Evolutionary conservation across 2,888 invertebrate species (phyloP).

Genomic region (Drosophila falleni): DNA sequence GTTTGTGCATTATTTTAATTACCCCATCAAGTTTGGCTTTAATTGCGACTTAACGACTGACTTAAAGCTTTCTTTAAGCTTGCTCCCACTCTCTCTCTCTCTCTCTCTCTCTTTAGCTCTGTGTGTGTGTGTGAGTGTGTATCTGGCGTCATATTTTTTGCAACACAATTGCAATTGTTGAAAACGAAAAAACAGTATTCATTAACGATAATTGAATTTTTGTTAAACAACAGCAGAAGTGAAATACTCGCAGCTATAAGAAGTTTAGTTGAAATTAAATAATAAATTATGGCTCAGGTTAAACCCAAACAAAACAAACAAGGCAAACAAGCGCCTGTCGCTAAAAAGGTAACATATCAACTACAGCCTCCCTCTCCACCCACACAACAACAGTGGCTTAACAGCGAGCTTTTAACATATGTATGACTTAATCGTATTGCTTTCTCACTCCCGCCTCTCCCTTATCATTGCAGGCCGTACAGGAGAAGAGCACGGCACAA

Average conservation of each 20-base stretch:
- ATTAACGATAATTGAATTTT: slow-evolving; percentile 21
- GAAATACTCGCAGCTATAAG: slow-evolving; percentile 45
- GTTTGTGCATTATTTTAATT: slow-evolving; percentile 37
- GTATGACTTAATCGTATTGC: slow-evolving; percentile 14
- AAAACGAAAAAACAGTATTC: background rate
- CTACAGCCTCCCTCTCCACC: background rate
- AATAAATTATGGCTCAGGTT: slow-evolving; percentile 84
- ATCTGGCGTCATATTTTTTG: slow-evolving; percentile 25
- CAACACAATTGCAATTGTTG: slow-evolving; percentile 45
- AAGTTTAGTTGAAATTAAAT: slow-evolving; percentile 69
- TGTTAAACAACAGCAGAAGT: slow-evolving; percentile 36
- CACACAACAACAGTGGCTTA: background rate
- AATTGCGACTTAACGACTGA: slow-evolving; percentile 35
- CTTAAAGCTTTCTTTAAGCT: slow-evolving; percentile 35
- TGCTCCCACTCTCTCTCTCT: slow-evolving; percentile 3
- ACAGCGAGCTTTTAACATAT: slow-evolving; percentile 8
- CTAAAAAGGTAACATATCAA: slow-evolving; percentile 82
- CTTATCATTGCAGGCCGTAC: slow-evolving; percentile 63
- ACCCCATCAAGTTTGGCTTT: slow-evolving; percentile 30
- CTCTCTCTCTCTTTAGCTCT: slow-evolving; percentile 1
- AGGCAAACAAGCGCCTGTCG: slow-evolving; percentile 81
- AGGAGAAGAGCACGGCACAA: slow-evolving; percentile 82
- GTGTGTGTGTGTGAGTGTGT: background rate
- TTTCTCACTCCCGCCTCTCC: slow-evolving; percentile 2
- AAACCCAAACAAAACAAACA: slow-evolving; percentile 85